These are phyloP conservation scores for Chaenocephalus aceratus DNA, from an alignment of 2,113 vertebrate genomes.

Conservation along the genomic window DNA sequence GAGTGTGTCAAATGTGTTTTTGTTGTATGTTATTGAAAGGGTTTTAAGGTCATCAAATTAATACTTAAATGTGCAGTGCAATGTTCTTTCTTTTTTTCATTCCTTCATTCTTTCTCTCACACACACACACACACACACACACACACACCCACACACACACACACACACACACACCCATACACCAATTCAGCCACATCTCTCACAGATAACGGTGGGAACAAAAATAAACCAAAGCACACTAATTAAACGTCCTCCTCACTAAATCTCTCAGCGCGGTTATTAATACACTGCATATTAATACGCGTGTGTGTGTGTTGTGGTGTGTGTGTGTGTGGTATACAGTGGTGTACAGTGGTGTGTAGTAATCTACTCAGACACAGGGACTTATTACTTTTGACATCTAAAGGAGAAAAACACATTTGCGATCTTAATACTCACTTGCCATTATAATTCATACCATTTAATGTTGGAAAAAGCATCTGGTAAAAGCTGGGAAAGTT, in stretches of 20 bases:
- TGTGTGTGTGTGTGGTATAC: no score
- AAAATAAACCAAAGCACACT: constrained; percentile 63
- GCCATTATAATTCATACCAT: no score
- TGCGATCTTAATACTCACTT: background rate
- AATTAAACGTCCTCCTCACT: constrained; percentile 64
- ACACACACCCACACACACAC: background rate
- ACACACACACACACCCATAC: constrained; percentile 8
- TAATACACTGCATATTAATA: constrained; percentile 64
- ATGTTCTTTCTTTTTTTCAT: no score
- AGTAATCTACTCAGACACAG: background rate
- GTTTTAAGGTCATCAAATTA: no score
- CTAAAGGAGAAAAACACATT: background rate
- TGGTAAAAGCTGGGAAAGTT: no score
- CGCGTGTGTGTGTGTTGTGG: constrained; percentile 21
- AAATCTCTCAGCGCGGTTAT: constrained; percentile 59
- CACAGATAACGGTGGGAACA: constrained; percentile 54
- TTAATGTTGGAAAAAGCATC: no score
- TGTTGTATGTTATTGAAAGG: no score
- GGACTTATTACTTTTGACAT: background rate
- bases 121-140: background rate
- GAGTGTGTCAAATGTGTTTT: no score
- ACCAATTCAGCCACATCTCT: constrained; percentile 32
- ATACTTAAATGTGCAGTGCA: no score
- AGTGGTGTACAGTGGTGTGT: background rate
- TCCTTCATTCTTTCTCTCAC: background rate